phyloP scores from a whole-genome alignment of 1,140 invertebrate species.

The Scaptomyza hsui region DNA sequence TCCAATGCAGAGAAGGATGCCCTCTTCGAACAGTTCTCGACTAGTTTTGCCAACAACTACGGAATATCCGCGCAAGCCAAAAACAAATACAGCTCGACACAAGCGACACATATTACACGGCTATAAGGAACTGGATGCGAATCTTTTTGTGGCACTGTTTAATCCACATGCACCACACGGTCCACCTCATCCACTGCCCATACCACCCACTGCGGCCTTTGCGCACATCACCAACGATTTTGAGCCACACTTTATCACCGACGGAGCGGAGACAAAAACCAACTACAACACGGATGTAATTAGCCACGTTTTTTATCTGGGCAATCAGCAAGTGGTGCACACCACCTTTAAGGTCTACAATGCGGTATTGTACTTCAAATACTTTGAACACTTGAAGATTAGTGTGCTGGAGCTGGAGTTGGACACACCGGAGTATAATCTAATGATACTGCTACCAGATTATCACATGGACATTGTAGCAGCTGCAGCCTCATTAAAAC shows the following conservation, averaged over 20 bases:
- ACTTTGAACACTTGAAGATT: conserved; percentile 88
- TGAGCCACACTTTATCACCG: conserved; percentile 59
- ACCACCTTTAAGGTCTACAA: conserved; percentile 88
- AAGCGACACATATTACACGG: conserved; percentile 62
- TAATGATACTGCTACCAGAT: conserved; percentile 86
- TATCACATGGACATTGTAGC: conserved; percentile 84
- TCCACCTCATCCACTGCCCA: conserved; percentile 38
- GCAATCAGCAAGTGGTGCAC: conserved; percentile 81
- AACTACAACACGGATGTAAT: conserved; percentile 81
- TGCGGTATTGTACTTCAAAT: conserved; percentile 89
- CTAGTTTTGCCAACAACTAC: conserved; percentile 42
- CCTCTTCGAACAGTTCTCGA: conserved; percentile 19
- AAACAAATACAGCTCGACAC: conserved; percentile 44
- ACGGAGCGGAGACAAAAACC: conserved; percentile 57
- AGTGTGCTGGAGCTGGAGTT: conserved; percentile 90
- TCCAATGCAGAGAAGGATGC: conserved; percentile 50
- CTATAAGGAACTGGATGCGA: conserved; percentile 73
- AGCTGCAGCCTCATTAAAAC: conserved; percentile 77
- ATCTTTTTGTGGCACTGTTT: conserved; percentile 74
- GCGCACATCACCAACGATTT: conserved; percentile 70
- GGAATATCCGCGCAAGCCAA: conserved; percentile 37
- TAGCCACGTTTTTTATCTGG: conserved; percentile 79
- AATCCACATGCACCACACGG: conserved; percentile 51
- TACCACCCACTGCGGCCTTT: conserved; percentile 46
- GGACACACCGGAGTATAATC: conserved; percentile 88